Evolutionary conservation across 2,113 vertebrate species (phyloP), one percentile per base, ranked within the genome.

Genomic region (Zosterops lateralis): DNA sequence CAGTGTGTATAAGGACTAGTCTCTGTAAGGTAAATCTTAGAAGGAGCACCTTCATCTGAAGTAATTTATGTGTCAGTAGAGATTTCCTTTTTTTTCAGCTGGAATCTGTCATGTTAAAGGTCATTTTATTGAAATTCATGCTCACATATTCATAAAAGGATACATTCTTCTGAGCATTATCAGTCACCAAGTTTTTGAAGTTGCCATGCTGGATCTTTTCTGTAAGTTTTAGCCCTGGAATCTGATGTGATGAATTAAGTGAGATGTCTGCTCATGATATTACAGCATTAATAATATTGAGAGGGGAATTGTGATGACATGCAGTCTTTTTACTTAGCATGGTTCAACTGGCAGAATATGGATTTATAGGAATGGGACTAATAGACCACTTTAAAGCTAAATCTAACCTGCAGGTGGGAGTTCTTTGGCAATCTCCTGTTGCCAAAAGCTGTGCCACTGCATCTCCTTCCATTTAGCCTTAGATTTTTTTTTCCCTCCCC

Each of bases 21-120:
- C 58, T 90, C 28, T 58, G 60, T 53, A 74, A 90, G 81, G 89
- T 74, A 80, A 89, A 47, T 83, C 75, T 91, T 51, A 53, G 60
- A 88, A 88, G 48, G 28, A 87, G n/a, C 71, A 74, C 64, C 84
- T 95, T 92, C 58, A 77, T 89, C 84, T 87, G 71, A 22, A 89
- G 42, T 93, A 95, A 96, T 92, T 92, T 87, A 67, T 91, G 54
- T 95, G 78, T 91, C 93, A 60, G 71, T 58, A 60, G 91, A 90
- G 89, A 85, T 87, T 91, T 93, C 64, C 36, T 89, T 42, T 73
- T 84, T 14, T 14, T 76, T 76, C 47, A 60, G 47, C 58, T 78
- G 68, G 38, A 79, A 58, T 45, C 79, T 92, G 64, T 79, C 71
- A n/a, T 90, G 87, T 50, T 88, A 92, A 94, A 95, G 87, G 92